A percentile compares a stretch with the other conserved stretches of the same genome.
Evolutionary conservation across 2,113 vertebrate species (phyloP).

Genomic region (Oncorhynchus mykiss): DNA sequence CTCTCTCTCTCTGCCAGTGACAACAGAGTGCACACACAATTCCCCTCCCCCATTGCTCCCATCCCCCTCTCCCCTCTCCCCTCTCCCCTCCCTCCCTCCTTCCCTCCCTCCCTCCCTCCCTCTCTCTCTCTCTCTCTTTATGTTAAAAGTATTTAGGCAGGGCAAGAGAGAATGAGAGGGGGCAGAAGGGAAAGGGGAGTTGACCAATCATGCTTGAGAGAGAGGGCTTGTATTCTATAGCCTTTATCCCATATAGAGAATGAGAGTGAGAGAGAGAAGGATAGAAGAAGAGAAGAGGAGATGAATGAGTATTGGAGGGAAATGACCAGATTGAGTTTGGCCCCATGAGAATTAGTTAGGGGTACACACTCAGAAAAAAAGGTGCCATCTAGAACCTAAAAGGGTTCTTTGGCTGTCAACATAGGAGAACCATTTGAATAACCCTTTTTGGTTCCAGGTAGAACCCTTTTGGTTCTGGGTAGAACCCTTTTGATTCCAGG

Average conservation of each 20-base stretch:
- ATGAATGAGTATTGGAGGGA: slow-evolving; percentile 34
- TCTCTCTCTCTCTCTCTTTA: slow-evolving; percentile 71
- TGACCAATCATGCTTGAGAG: slow-evolving; percentile 66
- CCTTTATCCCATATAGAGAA: slow-evolving; percentile 36
- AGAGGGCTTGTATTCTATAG: slow-evolving; percentile 45
- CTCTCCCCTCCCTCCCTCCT: slow-evolving; percentile 20
- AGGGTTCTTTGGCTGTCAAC: too few species aligned
- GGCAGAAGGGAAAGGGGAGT: slow-evolving; percentile 49
- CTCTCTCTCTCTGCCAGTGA: slow-evolving; percentile 60
- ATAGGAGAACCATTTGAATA: too few species aligned
- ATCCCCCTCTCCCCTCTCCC: slow-evolving; percentile 62
- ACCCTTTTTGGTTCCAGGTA: too few species aligned
- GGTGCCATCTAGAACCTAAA: too few species aligned
- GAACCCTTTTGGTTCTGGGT: too few species aligned
- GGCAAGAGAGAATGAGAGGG: slow-evolving; percentile 29
- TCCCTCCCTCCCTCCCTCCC: slow-evolving; percentile 53
- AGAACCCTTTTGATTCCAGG: too few species aligned
- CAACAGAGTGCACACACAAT: slow-evolving; percentile 69
- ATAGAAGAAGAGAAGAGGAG: slow-evolving; percentile 6
- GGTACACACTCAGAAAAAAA: background rate
- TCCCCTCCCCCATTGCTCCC: slow-evolving; percentile 67
- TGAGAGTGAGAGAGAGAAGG: slow-evolving; percentile 23
- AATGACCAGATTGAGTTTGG: slow-evolving; percentile 40
- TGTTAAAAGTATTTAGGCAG: slow-evolving; percentile 79
- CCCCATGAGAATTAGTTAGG: slow-evolving; percentile 28